Evolutionary conservation across 30 jellyfish, hydroid and myxozoan species (phyloP).

Genomic region (Nemopilema nomurai): DNA sequence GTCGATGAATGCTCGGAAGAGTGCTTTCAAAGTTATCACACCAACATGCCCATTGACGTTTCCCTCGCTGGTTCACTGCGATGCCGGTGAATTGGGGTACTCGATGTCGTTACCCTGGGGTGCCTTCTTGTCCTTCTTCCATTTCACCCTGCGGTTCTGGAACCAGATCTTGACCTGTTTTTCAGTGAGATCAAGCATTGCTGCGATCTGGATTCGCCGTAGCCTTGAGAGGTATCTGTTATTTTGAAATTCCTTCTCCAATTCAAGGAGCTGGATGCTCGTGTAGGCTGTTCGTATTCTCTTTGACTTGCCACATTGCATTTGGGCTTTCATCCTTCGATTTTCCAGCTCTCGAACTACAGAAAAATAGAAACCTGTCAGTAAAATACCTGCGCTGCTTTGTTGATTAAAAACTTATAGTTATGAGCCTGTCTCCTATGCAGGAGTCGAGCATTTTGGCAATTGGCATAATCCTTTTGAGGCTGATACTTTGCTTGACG

Average conservation of each 20-base stretch:
- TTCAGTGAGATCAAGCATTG: conserved; percentile 91
- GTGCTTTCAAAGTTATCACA: too few species aligned
- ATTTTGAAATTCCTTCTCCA: conserved; percentile 89
- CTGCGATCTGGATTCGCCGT: conserved; percentile 95
- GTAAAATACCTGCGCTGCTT: too few species aligned
- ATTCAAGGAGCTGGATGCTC: conserved; percentile 89
- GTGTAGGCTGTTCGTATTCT: conserved; percentile 97
- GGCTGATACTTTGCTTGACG: too few species aligned
- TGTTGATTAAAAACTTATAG: too few species aligned
- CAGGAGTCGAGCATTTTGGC: too few species aligned
- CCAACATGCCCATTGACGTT: not conserved
- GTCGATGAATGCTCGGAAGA: too few species aligned
- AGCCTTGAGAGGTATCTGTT: conserved; percentile 91
- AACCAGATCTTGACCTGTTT: conserved; percentile 97
- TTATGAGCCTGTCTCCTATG: too few species aligned
- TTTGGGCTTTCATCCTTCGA: conserved; percentile 66
- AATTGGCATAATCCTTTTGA: too few species aligned
- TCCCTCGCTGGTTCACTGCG: conserved; percentile 10
- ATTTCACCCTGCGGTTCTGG: conserved; percentile 92
- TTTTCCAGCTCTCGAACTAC: conserved; percentile 81
- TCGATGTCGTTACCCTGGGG: conserved; percentile 63
- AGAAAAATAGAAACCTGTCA: not conserved
- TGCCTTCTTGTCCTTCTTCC: conserved; percentile 90
- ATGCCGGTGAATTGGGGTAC: conserved; percentile 67
- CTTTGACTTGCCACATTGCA: conserved; percentile 78